Evolutionary conservation across 2,888 invertebrate species (phyloP), one percentile per base, ranked within the genome.

Genomic region (Pristionchus fissidentatus): DNA sequence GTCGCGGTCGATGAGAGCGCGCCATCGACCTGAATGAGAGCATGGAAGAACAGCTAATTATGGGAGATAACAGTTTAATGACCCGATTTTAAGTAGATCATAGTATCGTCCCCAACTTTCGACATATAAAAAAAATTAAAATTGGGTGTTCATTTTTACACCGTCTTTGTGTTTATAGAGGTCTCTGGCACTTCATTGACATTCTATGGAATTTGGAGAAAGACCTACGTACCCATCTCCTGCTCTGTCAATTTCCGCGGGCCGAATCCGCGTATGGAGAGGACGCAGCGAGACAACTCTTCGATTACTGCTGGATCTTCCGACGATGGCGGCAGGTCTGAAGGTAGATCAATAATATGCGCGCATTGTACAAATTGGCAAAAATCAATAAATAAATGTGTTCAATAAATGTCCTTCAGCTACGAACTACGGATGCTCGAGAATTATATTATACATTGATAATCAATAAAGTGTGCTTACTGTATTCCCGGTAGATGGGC

Each of bases 221-320:
- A 10, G 15, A 46, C 46, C 46, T 22, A 84, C 85, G 22, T 41
- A 90, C 91, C 88, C 85, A 91, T 88, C 85, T 91, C 91, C 81
- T 91, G 91, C 81, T 91, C 91, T 0, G 91, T 91, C 15, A 91
- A 83, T 73, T 89, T 90, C 73, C 89, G 81, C n/a, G 90, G 86
- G 0, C 91, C 91, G 83, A 89, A 89, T 32, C 90, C 90, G 43
- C 90, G 78, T 22, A 90, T 89, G 1, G 88, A 84, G 3, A 85
- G 70, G 1, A 90, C 90, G 84, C 86, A 87, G 43, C 86, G 66
- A 22, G 85, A 60, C 5, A 89, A 82, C 26, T 84, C 38, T 8
- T 84, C 84, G 46, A 81, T 82, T 19, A 81, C 32, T 4, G 57
- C 79, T 5, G 46, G 62, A 43, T 81, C 62, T 49, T 81, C 81